phyloP scores from a whole-genome alignment of 2,113 vertebrate genomes.

The Glaucidium brasilianum region DNA sequence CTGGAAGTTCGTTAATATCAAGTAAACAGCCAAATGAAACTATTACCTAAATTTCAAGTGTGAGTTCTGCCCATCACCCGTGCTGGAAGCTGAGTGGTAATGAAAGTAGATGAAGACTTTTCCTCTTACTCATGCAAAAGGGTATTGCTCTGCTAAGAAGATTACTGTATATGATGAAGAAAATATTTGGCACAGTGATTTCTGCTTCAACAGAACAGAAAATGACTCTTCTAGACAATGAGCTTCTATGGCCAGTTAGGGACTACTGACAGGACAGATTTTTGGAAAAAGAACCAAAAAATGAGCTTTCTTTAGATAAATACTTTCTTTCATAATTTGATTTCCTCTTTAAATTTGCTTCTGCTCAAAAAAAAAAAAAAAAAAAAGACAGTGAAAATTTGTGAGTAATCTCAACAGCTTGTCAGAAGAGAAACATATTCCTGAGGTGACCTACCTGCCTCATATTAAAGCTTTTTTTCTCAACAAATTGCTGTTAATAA shows the following conservation, averaged over 20 bases:
- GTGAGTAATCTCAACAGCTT: slow-evolving; percentile 2
- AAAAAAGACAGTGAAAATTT: background rate
- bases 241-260: background rate
- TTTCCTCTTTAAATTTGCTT: background rate
- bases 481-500: slow-evolving; percentile 24
- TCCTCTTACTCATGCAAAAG: slow-evolving; percentile 38
- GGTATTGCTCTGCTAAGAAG: slow-evolving; percentile 33
- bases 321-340: background rate
- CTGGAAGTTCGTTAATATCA: slow-evolving; percentile 15
- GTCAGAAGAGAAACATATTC: slow-evolving; percentile 13
- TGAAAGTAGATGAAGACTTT: slow-evolving; percentile 42
- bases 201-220: background rate
- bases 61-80: background rate
- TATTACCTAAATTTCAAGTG: slow-evolving; percentile 21
- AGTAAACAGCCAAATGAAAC: slow-evolving; percentile 28
- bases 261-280: background rate
- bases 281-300: background rate
- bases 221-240: background rate
- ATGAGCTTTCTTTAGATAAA: background rate
- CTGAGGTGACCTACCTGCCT: slow-evolving; percentile 28
- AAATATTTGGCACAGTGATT: slow-evolving; percentile 11
- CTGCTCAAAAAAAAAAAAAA: background rate
- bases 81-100: slow-evolving; percentile 15
- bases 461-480: background rate
- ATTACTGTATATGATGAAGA: slow-evolving; percentile 33